A percentile compares a stretch with the other conserved stretches of the same genome.
Evolutionary conservation across 2,113 vertebrate species (phyloP).

Genomic region (Gymnocephalus cernua): DNA sequence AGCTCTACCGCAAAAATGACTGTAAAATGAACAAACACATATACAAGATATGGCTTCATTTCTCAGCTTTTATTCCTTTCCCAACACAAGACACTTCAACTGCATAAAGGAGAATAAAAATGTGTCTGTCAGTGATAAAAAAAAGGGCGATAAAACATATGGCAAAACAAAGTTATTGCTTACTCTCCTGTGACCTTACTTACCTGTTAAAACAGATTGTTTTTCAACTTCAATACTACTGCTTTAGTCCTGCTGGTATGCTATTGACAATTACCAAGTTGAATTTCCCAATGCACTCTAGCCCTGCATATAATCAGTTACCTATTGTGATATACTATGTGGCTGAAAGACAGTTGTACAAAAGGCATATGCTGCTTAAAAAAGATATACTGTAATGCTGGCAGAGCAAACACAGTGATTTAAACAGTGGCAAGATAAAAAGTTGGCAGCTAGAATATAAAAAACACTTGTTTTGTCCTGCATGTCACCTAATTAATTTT

Average conservation of each 20-base stretch:
- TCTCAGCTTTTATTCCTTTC: not conserved
- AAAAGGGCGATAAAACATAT: conserved; percentile 24
- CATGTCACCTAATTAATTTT: conserved; percentile 81
- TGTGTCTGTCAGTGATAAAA: conserved; percentile 14
- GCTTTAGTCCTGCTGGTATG: not conserved
- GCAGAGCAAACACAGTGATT: conserved; percentile 50
- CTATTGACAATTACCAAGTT: conserved; percentile 29
- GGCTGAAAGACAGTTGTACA: conserved; percentile 37
- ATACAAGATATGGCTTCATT: not conserved
- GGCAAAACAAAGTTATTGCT: conserved; percentile 3
- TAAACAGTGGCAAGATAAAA: conserved; percentile 65
- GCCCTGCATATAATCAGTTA: not conserved
- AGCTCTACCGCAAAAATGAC: not conserved
- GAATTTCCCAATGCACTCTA: conserved; percentile 16
- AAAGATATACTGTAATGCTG: conserved; percentile 33
- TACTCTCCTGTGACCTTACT: conserved; percentile 31
- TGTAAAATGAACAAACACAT: conserved; percentile 1
- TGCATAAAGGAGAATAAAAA: not conserved
- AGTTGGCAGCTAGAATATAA: conserved; percentile 47
- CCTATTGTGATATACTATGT: not conserved
- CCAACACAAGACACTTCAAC: not conserved
- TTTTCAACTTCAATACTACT: conserved; percentile 9
- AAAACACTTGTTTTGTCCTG: conserved; percentile 56
- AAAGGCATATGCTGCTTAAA: conserved; percentile 27
- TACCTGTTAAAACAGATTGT: conserved; percentile 3